Percentiles rank a stretch among this genome's conserved stretches.
Conservation (phyloP, 2,797 vertebrate species). For the Girardinus metallicus region DNA sequence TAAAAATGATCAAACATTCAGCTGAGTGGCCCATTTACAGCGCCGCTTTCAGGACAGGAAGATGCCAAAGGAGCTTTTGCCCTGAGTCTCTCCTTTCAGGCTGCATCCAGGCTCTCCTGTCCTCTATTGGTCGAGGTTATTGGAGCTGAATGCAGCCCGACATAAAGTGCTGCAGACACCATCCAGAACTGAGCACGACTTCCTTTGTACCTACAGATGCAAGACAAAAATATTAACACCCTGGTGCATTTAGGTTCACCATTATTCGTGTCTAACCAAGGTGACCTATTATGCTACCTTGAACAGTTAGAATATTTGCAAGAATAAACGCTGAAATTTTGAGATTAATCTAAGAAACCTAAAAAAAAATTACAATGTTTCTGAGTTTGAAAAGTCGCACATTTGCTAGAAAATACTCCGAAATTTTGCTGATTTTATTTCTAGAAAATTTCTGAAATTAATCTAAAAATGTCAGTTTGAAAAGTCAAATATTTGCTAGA, state of each 20-base stretch:
- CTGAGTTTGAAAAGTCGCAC: too few species aligned
- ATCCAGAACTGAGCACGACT: neutral
- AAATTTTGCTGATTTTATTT: too few species aligned
- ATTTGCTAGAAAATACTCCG: too few species aligned
- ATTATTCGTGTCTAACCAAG: neutral
- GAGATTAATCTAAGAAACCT: too few species aligned
- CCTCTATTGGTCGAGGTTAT: neutral
- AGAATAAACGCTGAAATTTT: too few species aligned
- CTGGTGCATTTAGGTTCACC: neutral
- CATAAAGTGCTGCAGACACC: slow-evolving; percentile 1
- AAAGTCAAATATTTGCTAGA: too few species aligned
- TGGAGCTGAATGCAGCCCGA: neutral
- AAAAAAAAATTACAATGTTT: too few species aligned
- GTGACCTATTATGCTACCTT: too few species aligned
- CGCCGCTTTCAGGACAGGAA: neutral
- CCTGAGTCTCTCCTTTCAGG: neutral
- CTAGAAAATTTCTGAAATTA: too few species aligned
- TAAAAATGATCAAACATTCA: slow-evolving; percentile 16
- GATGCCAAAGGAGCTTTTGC: neutral
- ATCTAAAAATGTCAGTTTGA: too few species aligned
- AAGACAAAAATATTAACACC: neutral
- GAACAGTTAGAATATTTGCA: too few species aligned
- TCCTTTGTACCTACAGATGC: neutral
- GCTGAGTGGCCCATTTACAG: slow-evolving; percentile 1
- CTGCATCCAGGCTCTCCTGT: slow-evolving; percentile 1